Base-by-base conservation (phyloP, 2,888 invertebrate genomes). In the Nysson spinosus region DNA sequence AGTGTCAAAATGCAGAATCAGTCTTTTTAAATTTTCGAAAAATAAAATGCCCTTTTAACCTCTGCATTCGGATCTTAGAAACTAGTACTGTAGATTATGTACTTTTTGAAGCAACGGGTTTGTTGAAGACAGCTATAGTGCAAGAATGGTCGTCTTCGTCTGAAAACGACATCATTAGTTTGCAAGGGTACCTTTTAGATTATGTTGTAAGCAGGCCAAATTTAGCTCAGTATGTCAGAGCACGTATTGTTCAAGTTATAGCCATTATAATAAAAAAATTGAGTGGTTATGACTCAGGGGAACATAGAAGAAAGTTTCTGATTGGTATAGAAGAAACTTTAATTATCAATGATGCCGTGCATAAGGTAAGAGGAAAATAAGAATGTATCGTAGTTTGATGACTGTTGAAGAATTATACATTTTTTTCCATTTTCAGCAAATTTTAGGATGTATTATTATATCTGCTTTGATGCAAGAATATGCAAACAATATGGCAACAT, bases 241-340 rank as follows among this genome's bases (percentile, higher is more conserved):
- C 95, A 80, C 90, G 91, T 79, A 89, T 94, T 46, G 83, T 93
- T 50, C 88, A 93, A 90, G 93, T 94, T 42, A 93, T 96, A 78
- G 95, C 96, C 7, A 95, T 96, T 61, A 95, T 96, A 87, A 91
- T 96, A 12, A 97, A 97, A 88, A 89, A 96, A 81, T 92, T 92
- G 12, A 94, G 94, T 80, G 90, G 95, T 30, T 93, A 94, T 77
- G 94, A 94, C 85, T 89, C 89, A 58, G 93, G 93, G 6, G 88
- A 89, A 75, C 92, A 93, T 80, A 89, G 94, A 52, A 90, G 91
- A 63, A 90, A 90, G 51, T 90, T 95, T 67, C 88, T 95, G 30
- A 89, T 90, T 51, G 93, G 95, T 88, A 91, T 96, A 55, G 93
- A 95, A 82, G 91, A n/a, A n/a, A n/a, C 91, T 79, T 90, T 96